Base-by-base conservation (phyloP, 2,113 vertebrate genomes). In the Eulemur rufifrons region DNA sequence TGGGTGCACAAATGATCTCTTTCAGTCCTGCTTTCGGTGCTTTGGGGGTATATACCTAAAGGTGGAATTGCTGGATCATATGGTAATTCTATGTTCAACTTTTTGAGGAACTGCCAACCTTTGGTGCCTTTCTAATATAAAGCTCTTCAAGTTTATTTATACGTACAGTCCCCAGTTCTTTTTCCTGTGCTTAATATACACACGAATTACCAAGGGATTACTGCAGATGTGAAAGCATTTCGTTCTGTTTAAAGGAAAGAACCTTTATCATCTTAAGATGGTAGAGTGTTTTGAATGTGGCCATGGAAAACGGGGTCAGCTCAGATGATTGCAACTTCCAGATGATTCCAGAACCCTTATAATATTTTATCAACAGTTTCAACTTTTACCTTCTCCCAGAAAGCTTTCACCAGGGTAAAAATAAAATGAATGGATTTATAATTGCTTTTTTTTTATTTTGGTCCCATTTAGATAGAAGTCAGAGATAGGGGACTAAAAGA, bases 71-170 rank as follows among this genome's bases (percentile, higher is more conserved):
- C 77, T 47, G n/a, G 56, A 25, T 93, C 32, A 9, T 39, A 32
- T 56, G 56, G 82, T 68, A 77, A 93, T 96, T 95, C 83, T 50
- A 34, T 73, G 56, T 97, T 94, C 95, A 80, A 89, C n/a, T 94
- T 96, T 93, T 74, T 91, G 83, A 86, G 90, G 63, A 78, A 69
- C 63, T 95, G 93, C 32, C 84, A 94, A 50, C 73, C 78, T 52
- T 95, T 93, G 56, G 82, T 93, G 59, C 52, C 91, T 94, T 95
- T 97, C 93, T 69, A 95, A 91, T 95, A 56, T 68, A 86, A 91
- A 96, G 50, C 54, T 86, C 88, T 96, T 93, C 42, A 80, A 69
- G 89, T 95, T 96, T 92, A 80, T 96, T 96, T 96, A 86, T 94
- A 86, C 47, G 73, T 89, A 42, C 42, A 73, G 32, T 82, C 39